A percentile compares a stretch with the other conserved stretches of the same genome.
Evolutionary conservation across 2,797 vertebrate species (phyloP).

Genomic region (Fringilla coelebs): DNA sequence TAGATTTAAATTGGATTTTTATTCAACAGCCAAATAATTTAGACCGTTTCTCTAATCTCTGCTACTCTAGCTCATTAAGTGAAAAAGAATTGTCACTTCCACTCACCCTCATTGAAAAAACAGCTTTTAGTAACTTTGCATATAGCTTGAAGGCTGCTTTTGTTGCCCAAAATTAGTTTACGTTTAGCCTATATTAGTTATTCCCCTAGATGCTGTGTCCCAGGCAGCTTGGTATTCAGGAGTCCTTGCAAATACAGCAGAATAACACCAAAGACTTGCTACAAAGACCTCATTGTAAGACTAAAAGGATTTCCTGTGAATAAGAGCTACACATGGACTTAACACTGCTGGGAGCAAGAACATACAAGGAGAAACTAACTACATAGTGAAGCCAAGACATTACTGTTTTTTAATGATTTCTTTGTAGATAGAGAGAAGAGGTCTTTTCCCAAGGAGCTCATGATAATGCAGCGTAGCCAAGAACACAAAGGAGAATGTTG

Average conservation of each 20-base stretch:
- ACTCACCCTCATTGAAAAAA: constrained; percentile 37
- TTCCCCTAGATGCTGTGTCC: constrained; percentile 33
- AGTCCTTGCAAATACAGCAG: constrained; percentile 57
- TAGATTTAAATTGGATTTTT: constrained; percentile 61
- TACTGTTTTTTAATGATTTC: constrained; percentile 48
- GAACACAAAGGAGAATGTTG: constrained; percentile 37
- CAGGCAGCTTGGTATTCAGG: constrained; percentile 43
- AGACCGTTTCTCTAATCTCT: constrained; percentile 51
- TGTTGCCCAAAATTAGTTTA: constrained; percentile 65
- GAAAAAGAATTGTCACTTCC: constrained; percentile 54
- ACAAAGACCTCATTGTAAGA: constrained; percentile 57
- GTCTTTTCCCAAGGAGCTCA: constrained; percentile 60
- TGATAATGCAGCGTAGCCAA: neutral
- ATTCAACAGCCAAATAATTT: constrained; percentile 57
- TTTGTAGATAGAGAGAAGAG: constrained; percentile 54
- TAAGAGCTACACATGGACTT: constrained; percentile 61
- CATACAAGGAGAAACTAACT: constrained; percentile 60
- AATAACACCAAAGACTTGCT: constrained; percentile 60
- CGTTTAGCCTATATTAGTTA: constrained; percentile 53
- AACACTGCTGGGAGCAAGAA: constrained; percentile 64
- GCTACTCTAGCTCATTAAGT: constrained; percentile 48
- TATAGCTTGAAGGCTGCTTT: constrained; percentile 55
- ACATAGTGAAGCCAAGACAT: constrained; percentile 37
- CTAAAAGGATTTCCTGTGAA: constrained; percentile 66
- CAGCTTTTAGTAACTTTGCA: constrained; percentile 47